These are phyloP conservation scores for Siniperca obscura DNA, from an alignment of 2,797 vertebrate genomes.

Conservation along the genomic window DNA sequence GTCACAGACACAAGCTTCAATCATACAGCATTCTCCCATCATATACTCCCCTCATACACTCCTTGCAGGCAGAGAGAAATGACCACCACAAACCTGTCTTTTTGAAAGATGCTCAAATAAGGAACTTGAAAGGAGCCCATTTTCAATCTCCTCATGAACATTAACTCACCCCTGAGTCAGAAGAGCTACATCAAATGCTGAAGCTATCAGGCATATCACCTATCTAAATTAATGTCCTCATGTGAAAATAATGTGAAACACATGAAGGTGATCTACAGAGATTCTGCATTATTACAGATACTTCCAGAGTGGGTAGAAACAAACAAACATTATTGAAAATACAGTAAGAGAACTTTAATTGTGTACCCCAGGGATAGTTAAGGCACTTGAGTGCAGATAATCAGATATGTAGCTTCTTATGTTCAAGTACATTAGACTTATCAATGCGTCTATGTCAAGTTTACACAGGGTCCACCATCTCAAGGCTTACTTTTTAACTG, in stretches of 20 bases:
- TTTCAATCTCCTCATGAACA: constrained; percentile 63
- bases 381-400: constrained; percentile 4
- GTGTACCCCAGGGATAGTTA: neutral
- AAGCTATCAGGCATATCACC: constrained; percentile 35
- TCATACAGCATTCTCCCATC: constrained; percentile 58
- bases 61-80: constrained; percentile 64
- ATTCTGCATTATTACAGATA: constrained; percentile 4
- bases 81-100: constrained; percentile 76
- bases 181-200: constrained; percentile 45
- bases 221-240: constrained; percentile 29
- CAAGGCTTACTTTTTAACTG: constrained; percentile 11
- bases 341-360: constrained; percentile 28
- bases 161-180: constrained; percentile 61
- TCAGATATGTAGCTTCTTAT: constrained; percentile 16
- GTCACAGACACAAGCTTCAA: constrained; percentile 63
- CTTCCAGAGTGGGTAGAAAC: constrained; percentile 4
- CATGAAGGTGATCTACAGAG: constrained; percentile 15
- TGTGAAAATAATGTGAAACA: constrained; percentile 28
- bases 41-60: constrained; percentile 49
- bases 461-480: constrained; percentile 7
- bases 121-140: constrained; percentile 54
- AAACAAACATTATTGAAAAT: constrained; percentile 16
- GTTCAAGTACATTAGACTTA: constrained; percentile 10
- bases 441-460: constrained; percentile 5
- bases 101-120: constrained; percentile 76